Evolutionary conservation across 2,113 vertebrate genomes (phyloP), one percentile per base, ranked within the genome.

Genomic region (Chamaetylas fuelleborni): DNA sequence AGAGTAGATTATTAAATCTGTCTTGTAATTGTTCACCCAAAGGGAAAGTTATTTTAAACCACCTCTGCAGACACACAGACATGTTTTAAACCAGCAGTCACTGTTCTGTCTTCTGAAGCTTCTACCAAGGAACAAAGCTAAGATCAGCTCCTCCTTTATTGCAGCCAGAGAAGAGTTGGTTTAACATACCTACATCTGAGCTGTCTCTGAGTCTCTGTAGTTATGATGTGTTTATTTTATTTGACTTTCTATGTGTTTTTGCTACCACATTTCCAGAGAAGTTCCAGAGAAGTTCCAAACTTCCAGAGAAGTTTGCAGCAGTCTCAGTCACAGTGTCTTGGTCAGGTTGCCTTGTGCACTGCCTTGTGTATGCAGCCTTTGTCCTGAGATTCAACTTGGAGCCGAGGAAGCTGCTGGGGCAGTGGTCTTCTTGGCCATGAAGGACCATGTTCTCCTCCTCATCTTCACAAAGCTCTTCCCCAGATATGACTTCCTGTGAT

Each of bases 241-340:
- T 67, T 50, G 29, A 54, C 34, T 74, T 6, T 45, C 25, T 50
- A 1, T 24, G 24, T 48, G 33, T 2, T 66, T 90, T 73, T 16
- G 3, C 19, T 13, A 2, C 20, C 23, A 48, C 8, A 88, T 80
- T 88, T 33, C 33, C 31, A 42, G 58, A 56, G 8, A 47, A 47
- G 45, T 23, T 47, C 45, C 31, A 42, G 58, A 56, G 8, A 47
- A 47, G 20, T 23, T 47, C 45, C 22, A 47, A 47, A 47, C 45
- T 47, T 47, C 45, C 29, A n/a, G 67, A 57, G 60, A 48, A 69
- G 50, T 69, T 53, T 73, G 15, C 8, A 11, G 50, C 36, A 53
- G 22, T 26, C 23, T 64, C 24, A 19, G n/a, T 28, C 3, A 0
- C 2, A 1, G 40, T 2, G 3, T 43, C 9, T 65, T 3, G 4